These are phyloP conservation scores for Calephelis virginiensis DNA, from an alignment of 1,140 invertebrate genomes.

Conservation along the genomic window DNA sequence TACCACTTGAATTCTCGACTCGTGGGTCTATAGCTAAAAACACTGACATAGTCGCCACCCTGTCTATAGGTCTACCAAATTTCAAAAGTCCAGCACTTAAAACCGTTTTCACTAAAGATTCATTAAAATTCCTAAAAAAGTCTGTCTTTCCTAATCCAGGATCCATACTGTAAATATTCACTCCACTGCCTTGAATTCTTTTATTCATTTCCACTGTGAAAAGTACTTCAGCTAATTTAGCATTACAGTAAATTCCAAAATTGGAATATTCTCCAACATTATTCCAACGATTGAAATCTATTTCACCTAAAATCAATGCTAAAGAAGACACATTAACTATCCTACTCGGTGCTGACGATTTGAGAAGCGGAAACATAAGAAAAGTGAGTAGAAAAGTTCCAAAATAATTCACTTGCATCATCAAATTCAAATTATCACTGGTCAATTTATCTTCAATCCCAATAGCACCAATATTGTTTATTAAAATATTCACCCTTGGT, in stretches of 20 bases:
- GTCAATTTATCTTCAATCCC: slow-evolving; percentile 54
- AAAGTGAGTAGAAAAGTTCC: slow-evolving; percentile 80
- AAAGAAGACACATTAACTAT: slow-evolving; percentile 74
- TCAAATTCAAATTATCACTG: slow-evolving; percentile 76
- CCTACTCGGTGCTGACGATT: slow-evolving; percentile 80
- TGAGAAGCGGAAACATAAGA: slow-evolving; percentile 79
- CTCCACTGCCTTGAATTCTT: slow-evolving; percentile 76
- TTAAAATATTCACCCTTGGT: slow-evolving; percentile 76
- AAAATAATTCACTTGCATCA: slow-evolving; percentile 79
- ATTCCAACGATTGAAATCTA: slow-evolving; percentile 83
- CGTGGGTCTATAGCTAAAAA: slow-evolving; percentile 83
- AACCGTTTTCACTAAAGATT: slow-evolving; percentile 62
- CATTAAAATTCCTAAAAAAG: slow-evolving; percentile 82
- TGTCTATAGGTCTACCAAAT: slow-evolving; percentile 73
- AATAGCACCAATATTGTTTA: slow-evolving; percentile 79
- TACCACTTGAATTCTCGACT: slow-evolving; percentile 80
- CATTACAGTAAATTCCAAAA: slow-evolving; percentile 83
- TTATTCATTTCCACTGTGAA: slow-evolving; percentile 84
- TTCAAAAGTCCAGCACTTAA: slow-evolving; percentile 37
- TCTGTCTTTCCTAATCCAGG: slow-evolving; percentile 89
- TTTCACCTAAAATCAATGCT: slow-evolving; percentile 75
- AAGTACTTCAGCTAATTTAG: slow-evolving; percentile 85
- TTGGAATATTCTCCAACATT: slow-evolving; percentile 72
- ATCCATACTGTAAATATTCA: slow-evolving; percentile 86
- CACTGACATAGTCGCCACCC: slow-evolving; percentile 86